Evolutionary conservation across 2,888 invertebrate genomes (phyloP).

Genomic region (Miltochrista miniata): DNA sequence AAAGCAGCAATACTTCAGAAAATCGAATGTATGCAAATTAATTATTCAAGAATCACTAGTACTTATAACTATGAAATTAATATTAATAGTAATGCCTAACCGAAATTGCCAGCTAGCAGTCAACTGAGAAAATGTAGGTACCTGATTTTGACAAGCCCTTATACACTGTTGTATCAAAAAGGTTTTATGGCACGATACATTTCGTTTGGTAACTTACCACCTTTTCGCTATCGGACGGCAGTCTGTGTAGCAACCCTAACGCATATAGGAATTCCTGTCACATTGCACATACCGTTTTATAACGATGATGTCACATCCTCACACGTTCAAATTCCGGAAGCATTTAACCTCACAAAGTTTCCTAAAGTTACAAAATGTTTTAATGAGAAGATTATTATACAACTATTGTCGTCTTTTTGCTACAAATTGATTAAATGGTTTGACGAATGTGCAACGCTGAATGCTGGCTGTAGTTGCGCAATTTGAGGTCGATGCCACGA

Average conservation of each 20-base stretch:
- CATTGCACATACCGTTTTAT: constrained; percentile 42
- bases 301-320: constrained; percentile 28
- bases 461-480: constrained; percentile 56
- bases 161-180: too few relatives aligned
- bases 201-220: too few relatives aligned
- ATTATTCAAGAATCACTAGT: too few relatives aligned
- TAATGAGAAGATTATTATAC: constrained; percentile 31
- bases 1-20: too few relatives aligned
- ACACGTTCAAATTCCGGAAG: constrained; percentile 15
- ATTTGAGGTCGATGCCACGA: constrained; percentile 66
- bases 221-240: too few relatives aligned
- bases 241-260: constrained; percentile 26
- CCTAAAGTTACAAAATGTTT: constrained; percentile 7
- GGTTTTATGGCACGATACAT: too few relatives aligned
- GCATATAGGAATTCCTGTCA: constrained; percentile 41
- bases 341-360: constrained; percentile 8
- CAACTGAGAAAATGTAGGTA: too few relatives aligned
- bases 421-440: constrained; percentile 27
- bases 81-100: too few relatives aligned
- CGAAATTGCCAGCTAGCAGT: too few relatives aligned
- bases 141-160: too few relatives aligned
- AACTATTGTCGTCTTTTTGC: constrained; percentile 29
- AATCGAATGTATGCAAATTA: too few relatives aligned
- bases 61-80: too few relatives aligned
- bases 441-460: constrained; percentile 49